Conservation (phyloP, 1,140 invertebrate species). For the Drosophila ananassae region DNA sequence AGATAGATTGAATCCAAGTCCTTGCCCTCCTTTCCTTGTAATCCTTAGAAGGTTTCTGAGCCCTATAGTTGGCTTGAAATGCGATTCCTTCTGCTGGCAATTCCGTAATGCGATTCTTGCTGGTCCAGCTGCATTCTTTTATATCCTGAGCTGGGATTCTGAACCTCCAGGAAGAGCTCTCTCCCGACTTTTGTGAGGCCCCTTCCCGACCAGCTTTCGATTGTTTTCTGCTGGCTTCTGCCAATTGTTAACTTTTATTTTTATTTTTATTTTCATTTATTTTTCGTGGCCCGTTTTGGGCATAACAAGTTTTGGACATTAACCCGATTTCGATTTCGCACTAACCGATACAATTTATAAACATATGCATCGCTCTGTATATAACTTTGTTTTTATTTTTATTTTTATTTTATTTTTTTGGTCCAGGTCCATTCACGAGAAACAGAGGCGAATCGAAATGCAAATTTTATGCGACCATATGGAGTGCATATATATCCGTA, state of each 20-base stretch:
- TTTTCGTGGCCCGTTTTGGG: constrained; percentile 29
- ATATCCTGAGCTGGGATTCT: constrained; percentile 32
- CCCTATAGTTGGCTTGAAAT: background rate
- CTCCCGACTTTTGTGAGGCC: background rate
- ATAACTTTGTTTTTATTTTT: background rate
- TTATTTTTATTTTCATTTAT: background rate
- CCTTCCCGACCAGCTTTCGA: constrained; percentile 1
- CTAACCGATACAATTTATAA: constrained; percentile 22
- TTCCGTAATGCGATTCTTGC: background rate
- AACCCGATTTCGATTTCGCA: constrained; percentile 66
- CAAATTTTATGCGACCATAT: constrained; percentile 22
- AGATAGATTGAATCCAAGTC: background rate
- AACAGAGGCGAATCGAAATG: constrained; percentile 22
- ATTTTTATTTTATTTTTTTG: background rate
- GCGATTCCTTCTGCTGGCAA: constrained; percentile 6
- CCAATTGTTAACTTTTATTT: background rate
- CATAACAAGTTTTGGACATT: constrained; percentile 77
- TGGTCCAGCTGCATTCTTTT: constrained; percentile 26
- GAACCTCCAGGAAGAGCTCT: constrained; percentile 15
- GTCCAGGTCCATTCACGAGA: constrained; percentile 30
- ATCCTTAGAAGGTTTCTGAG: background rate
- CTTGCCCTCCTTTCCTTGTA: background rate
- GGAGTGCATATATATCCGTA: constrained; percentile 18
- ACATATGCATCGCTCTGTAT: constrained; percentile 2
- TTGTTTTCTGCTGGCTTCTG: background rate